Evolutionary conservation across 2,113 vertebrate species (phyloP).

Genomic region (Bubo bubo): DNA sequence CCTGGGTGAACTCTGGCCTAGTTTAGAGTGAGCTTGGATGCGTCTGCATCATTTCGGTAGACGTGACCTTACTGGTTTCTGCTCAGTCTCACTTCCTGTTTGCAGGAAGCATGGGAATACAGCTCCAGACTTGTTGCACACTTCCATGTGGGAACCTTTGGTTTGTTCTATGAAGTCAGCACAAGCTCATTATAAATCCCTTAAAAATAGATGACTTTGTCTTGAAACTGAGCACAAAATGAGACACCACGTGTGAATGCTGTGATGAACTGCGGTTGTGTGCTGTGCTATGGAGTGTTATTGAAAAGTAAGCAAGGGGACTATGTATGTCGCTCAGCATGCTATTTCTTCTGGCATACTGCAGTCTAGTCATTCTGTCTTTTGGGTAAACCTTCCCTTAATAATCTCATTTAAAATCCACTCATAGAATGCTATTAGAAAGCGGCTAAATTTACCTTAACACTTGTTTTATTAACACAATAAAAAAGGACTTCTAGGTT

Average conservation of each 20-base stretch:
- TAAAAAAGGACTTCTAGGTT: background rate
- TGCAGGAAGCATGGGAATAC: background rate
- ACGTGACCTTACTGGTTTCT: background rate
- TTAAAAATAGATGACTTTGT: background rate
- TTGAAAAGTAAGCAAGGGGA: background rate
- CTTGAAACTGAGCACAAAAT: background rate
- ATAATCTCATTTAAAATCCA: background rate
- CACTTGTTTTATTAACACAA: background rate
- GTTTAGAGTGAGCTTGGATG: background rate
- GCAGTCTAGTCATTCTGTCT: background rate
- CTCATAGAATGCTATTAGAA: background rate
- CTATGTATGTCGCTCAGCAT: fast-evolving
- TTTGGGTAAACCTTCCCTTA: background rate
- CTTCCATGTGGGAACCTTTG: background rate
- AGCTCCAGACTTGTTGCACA: background rate
- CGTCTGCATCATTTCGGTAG: background rate
- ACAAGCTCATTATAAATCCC: background rate
- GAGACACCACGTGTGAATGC: fast-evolving
- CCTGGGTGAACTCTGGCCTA: background rate
- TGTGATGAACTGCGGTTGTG: background rate
- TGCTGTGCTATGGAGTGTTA: background rate
- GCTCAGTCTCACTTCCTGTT: background rate
- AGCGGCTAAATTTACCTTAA: background rate
- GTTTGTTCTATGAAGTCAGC: background rate
- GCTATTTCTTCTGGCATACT: background rate